Base-by-base conservation (phyloP, 2,888 invertebrate species). In the Tanypteryx hageni region DNA sequence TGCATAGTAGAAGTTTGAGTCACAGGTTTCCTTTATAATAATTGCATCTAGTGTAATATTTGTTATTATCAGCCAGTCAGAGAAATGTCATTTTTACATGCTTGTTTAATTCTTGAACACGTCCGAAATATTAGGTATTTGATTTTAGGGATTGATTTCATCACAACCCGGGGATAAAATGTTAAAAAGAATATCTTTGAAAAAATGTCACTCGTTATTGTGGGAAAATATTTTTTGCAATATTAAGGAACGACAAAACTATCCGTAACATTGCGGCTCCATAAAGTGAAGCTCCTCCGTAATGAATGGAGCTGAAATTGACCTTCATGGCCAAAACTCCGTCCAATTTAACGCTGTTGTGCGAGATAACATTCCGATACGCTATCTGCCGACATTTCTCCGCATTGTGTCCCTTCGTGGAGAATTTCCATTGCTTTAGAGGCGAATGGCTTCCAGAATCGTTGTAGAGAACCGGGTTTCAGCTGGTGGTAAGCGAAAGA, bases 281-380 rank as follows among this genome's bases (percentile, higher is more conserved):
- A 27, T 13, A 13, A 76, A 76, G 76, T 22, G 76, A 27, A 76
- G 44, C 44, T 44, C 22, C 76, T 22, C 76, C 22, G 27, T 76
- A 27, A 76, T 76, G 27, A 76, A 31, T 59, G 27, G 61, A 14
- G 14, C 16, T n/a, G 86, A 64, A 86, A 86, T 86, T 86, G 61
- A 61, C 86, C 86, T 86, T 44, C 27, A 59, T 58, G 86, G 59
- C 13, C 76, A 86, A n/a, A 86, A 86, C 86, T 61, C 31, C 86
- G 61, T 14, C 14, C 61, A 59, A 86, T 86, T 86, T 22, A 86
- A 31, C 59, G 31, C 61, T 5, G 31, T 59, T 16, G 61, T 31
- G 86, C 11, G 86, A 61, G 61, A 86, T 64, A 61, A 27, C 14
- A 86, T 27, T 86, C 86, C 10, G 61, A 86, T 86, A 86, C 13